Evolutionary conservation across 2,113 vertebrate genomes (phyloP).

Genomic region (Gallinago jamesoni): DNA sequence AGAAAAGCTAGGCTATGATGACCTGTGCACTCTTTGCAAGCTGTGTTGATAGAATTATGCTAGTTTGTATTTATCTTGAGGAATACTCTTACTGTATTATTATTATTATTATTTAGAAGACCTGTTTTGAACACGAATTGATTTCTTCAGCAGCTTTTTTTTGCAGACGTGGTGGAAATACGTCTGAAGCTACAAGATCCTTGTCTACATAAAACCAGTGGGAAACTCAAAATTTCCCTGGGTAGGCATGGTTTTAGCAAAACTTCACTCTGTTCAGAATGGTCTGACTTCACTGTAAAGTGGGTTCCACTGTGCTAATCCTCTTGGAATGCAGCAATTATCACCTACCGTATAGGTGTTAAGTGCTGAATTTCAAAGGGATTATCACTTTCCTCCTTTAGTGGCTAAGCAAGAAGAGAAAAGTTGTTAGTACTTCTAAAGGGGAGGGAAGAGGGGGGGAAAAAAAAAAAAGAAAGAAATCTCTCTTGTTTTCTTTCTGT

Average conservation of each 20-base stretch:
- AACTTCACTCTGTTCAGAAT: constrained; percentile 44
- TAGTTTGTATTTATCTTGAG: neutral
- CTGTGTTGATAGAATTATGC: neutral
- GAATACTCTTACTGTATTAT: neutral
- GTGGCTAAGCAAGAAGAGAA: constrained; percentile 55
- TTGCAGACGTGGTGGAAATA: neutral
- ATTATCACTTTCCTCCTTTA: constrained; percentile 67
- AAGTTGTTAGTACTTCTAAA: constrained; percentile 55
- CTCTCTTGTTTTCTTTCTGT: neutral
- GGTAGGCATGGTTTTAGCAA: constrained; percentile 33
- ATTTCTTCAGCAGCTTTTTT: neutral
- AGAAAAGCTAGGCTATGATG: neutral
- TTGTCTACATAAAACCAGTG: neutral
- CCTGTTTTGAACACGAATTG: neutral
- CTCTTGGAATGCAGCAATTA: constrained; percentile 73
- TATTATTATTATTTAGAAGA: neutral
- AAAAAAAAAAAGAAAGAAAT: neutral
- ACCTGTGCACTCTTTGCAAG: neutral
- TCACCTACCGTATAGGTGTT: constrained; percentile 71
- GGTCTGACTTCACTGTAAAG: constrained; percentile 50
- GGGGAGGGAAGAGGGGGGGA: neutral
- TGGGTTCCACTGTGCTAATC: constrained; percentile 66
- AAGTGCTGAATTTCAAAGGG: constrained; percentile 73
- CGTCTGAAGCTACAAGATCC: neutral
- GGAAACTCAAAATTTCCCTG: constrained; percentile 23